These are phyloP conservation scores for Bucorvus abyssinicus DNA, from an alignment of 2,797 vertebrate species.

Conservation along the genomic window DNA sequence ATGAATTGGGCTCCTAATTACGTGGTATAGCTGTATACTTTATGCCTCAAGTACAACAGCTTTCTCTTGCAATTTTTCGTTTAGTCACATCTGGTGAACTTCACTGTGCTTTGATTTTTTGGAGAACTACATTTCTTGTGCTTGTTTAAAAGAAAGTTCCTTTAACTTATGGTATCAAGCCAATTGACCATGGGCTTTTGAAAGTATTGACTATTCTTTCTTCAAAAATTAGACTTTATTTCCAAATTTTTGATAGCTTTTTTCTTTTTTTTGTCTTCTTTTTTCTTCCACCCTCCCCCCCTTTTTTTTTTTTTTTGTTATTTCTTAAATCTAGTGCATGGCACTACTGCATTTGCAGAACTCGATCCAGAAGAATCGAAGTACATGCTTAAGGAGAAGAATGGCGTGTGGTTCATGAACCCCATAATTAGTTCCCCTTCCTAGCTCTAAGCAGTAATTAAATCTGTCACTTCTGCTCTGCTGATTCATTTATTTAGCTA, in stretches of 20 bases:
- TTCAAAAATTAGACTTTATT: neutral
- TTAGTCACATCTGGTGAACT: neutral
- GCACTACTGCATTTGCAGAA: conserved; percentile 11
- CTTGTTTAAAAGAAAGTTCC: neutral
- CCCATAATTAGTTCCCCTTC: conserved; percentile 86
- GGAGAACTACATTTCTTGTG: neutral
- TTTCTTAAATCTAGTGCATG: neutral
- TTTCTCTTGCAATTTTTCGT: neutral
- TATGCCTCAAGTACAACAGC: neutral
- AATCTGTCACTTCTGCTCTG: conserved; percentile 91
- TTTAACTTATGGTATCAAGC: neutral
- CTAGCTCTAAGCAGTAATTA: conserved; percentile 89
- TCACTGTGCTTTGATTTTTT: neutral
- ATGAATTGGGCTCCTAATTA: neutral
- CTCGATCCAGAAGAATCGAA: conserved; percentile 62
- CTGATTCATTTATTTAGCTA: conserved; percentile 89
- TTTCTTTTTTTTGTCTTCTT: neutral
- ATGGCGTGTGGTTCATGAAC: conserved; percentile 80
- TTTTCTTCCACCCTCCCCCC: too few relatives aligned
- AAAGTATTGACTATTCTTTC: neutral
- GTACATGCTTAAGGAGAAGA: conserved; percentile 72
- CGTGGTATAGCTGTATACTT: neutral
- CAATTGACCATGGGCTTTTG: neutral
- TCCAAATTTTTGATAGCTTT: neutral
- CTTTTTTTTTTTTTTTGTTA: neutral